Percentiles rank a stretch among this genome's conserved stretches.
Conservation (phyloP, 2,888 invertebrate species). For the Nephrotoma flavescens region DNA sequence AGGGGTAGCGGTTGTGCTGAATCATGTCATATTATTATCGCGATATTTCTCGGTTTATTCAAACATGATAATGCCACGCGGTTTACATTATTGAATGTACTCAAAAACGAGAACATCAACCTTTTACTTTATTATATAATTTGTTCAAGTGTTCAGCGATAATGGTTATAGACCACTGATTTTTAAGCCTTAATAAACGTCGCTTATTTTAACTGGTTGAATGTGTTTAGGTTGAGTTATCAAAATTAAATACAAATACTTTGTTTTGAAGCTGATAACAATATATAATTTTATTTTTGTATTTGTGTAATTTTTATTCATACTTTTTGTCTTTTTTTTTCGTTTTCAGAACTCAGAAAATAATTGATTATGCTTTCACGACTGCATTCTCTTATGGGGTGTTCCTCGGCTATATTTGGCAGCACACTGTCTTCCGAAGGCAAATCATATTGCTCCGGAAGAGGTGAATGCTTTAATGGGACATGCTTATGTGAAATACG, state of each 20-base stretch:
- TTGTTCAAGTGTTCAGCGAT: background rate
- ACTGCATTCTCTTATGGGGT: constrained; percentile 31
- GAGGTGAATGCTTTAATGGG: constrained; percentile 83
- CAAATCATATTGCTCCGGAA: constrained; percentile 55
- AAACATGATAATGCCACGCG: background rate
- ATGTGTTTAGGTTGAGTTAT: background rate
- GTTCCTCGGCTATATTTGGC: constrained; percentile 28
- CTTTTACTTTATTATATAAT: background rate
- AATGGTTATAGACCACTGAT: background rate
- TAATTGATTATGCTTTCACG: constrained; percentile 24
- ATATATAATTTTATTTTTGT: background rate
- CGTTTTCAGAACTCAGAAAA: constrained; percentile 7
- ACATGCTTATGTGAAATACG: constrained; percentile 83
- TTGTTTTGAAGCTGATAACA: background rate
- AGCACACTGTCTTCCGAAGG: constrained; percentile 15
- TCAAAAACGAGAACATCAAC: background rate
- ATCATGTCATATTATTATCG: background rate
- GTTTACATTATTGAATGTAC: background rate
- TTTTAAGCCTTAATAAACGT: background rate
- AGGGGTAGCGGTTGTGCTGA: background rate
- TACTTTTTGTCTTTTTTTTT: background rate
- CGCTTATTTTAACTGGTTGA: background rate
- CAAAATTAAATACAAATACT: background rate
- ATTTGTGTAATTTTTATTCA: background rate
- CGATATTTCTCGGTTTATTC: background rate